Conservation (phyloP, 2,113 vertebrate genomes). For the Prionailurus bengalensis region DNA sequence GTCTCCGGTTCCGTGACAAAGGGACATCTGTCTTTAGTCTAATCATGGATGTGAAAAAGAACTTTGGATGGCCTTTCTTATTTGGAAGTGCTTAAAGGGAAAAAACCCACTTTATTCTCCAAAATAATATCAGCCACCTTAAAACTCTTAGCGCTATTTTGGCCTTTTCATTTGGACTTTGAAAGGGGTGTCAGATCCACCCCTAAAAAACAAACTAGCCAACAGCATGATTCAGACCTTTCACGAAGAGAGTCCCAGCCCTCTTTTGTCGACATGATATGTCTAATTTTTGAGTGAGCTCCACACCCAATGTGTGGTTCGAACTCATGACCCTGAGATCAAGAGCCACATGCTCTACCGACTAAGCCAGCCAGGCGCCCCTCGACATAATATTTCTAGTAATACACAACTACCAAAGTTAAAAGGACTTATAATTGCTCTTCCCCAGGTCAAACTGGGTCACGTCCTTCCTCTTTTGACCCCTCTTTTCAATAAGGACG, state of each 20-base stretch:
- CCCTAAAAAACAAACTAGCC: conserved; percentile 7
- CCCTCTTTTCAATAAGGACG: conserved; percentile 10
- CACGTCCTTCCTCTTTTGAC: conserved; percentile 17
- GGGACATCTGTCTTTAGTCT: conserved; percentile 4
- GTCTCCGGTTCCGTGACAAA: not conserved
- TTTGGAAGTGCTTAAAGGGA: conserved; percentile 31
- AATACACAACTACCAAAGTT: not conserved
- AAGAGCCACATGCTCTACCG: too few species aligned
- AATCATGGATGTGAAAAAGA: not conserved
- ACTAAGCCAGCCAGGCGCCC: too few species aligned
- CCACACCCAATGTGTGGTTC: too few species aligned
- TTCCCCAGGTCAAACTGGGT: not conserved
- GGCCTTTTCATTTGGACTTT: conserved; percentile 1
- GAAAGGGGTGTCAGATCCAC: conserved; percentile 20
- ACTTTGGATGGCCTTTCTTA: conserved; percentile 20
- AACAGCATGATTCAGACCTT: not conserved
- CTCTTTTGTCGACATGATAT: not conserved
- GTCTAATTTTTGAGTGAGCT: not conserved
- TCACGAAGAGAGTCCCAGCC: not conserved
- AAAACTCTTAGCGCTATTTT: not conserved
- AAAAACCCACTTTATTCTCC: conserved; percentile 5
- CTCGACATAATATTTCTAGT: not conserved
- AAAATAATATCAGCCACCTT: not conserved
- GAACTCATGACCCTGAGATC: too few species aligned
- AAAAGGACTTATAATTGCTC: not conserved